Percentiles rank a stretch among this genome's conserved stretches.
Evolutionary conservation across 2,888 invertebrate genomes (phyloP).

Genomic region (Cordilura impudica): DNA sequence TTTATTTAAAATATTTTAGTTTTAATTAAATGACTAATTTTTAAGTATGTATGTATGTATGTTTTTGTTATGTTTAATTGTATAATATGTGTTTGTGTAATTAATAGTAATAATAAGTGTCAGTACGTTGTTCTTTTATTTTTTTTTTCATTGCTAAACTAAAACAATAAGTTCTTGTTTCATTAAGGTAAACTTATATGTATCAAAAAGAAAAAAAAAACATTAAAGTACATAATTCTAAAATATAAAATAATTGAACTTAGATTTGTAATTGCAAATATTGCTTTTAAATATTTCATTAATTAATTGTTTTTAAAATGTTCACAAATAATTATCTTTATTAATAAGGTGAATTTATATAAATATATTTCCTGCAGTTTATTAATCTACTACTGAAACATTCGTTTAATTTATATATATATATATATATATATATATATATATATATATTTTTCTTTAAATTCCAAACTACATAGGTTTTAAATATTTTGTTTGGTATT

Average conservation of each 20-base stretch:
- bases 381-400: slow-evolving; percentile 18
- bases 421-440: too few species aligned
- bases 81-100: slow-evolving; percentile 31
- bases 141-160: slow-evolving; percentile 43
- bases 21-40: slow-evolving; percentile 42
- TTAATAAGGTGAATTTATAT: not conserved
- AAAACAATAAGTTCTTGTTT: slow-evolving; percentile 33
- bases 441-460: not conserved
- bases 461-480: slow-evolving; percentile 8
- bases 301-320: slow-evolving; percentile 19
- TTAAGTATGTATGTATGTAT: slow-evolving; percentile 33
- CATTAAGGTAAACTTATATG: slow-evolving; percentile 3
- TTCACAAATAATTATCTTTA: slow-evolving; percentile 5
- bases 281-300: slow-evolving; percentile 48
- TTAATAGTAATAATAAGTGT: slow-evolving; percentile 56
- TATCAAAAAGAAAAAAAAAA: not conserved
- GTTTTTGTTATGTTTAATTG: not conserved
- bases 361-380: slow-evolving; percentile 38
- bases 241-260: slow-evolving; percentile 33
- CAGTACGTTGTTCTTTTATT: slow-evolving; percentile 47
- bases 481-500: not conserved
- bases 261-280: slow-evolving; percentile 48
- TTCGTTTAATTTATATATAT: not conserved
- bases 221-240: not conserved
- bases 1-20: slow-evolving; percentile 47